Conservation (phyloP, 37 sponge, comb jelly and placozoan genomes). For the Cliona cf. orientalis region DNA sequence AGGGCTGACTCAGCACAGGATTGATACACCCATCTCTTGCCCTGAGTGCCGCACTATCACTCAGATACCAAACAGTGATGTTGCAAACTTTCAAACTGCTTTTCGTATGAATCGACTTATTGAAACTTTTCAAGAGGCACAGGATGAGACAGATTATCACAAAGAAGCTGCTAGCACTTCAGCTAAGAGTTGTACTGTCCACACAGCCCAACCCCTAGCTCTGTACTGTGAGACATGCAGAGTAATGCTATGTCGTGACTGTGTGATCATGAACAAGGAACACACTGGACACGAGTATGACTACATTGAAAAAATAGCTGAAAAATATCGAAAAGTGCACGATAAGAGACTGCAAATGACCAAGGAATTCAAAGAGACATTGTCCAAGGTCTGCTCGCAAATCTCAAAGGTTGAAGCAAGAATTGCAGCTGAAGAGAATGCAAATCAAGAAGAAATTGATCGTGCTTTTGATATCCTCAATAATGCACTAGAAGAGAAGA, state of each 20-base stretch:
- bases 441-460: background rate
- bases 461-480: background rate
- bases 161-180: too few relatives aligned
- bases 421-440: background rate
- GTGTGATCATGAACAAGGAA: background rate
- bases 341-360: background rate
- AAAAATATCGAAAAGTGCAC: background rate
- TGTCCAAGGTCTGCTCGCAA: background rate
- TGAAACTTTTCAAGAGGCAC: background rate
- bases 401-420: background rate
- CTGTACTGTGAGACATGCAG: constrained; percentile 34
- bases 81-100: background rate
- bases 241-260: constrained; percentile 20
- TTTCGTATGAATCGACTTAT: constrained; percentile 6
- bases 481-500: background rate
- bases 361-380: background rate
- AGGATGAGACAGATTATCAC: background rate
- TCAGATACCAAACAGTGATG: background rate
- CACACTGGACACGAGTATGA: constrained; percentile 10
- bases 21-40: background rate
- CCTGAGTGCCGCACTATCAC: constrained; percentile 9
- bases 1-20: background rate
- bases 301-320: constrained; percentile 10
- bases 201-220: constrained; percentile 4
- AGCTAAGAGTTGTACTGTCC: background rate